Evolutionary conservation across 2,888 invertebrate species (phyloP), one percentile per base, ranked within the genome.

Genomic region (Calliopum simillimum): DNA sequence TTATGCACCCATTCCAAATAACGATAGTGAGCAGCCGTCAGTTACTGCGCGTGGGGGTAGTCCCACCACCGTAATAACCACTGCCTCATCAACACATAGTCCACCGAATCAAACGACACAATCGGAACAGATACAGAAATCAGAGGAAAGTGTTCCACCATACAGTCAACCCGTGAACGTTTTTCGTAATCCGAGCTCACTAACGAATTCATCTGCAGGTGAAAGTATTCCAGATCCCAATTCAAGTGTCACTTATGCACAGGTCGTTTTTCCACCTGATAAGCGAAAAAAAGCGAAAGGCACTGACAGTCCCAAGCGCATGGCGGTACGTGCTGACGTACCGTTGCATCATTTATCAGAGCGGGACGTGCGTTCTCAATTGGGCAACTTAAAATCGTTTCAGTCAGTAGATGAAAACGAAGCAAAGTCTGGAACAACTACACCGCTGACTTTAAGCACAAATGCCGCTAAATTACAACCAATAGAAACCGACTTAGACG

Each of bases 221-320:
- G 79, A 76, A 0, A 78, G 77, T 13, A 82, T 79, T 55, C 74
- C 78, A 2, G 78, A 77, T 66, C 73, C 71, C 5, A 43, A 64
- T 16, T 75, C 75, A 8, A 82, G 80, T 0, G 78, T 85, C 0
- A 81, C 81, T 44, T 84, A 84, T 66, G 81, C 84, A 0, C 85
- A 85, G 68, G 84, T 85, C 0, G 77, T 85, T 16, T 85, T 84
- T 53, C 85, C 85, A 4, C 81, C 80, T 0, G 80, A 80, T 43
- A 81, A 79, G 46, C 81, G 78, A 55, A 84, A 84, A 56, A 70
- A 77, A 0, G 75, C 74, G 12, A 77, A 80, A 43, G 83, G 80
- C 46, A 79, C 75, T 44, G 76, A 78, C 4, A 82, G 80, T 56
- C 80, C 85, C 2, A 84, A 85, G 63, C 80, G 81, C 1, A 74